Base-by-base conservation (phyloP, 2,888 invertebrate species). In the Leucozona laternaria region DNA sequence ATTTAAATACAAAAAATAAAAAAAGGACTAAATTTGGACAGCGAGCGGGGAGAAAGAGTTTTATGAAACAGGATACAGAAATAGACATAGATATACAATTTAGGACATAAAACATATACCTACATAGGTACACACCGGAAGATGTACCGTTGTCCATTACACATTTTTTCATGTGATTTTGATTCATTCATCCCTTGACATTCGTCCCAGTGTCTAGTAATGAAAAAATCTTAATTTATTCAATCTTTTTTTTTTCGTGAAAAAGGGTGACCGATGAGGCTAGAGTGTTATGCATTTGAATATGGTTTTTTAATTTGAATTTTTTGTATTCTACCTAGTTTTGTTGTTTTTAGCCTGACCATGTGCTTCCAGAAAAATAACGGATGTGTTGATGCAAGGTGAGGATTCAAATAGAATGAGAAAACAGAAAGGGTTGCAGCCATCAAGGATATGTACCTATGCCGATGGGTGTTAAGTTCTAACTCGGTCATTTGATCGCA, bases 61-160 rank as follows among this genome's bases (percentile, higher is more conserved):
- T 40, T 62, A 25, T 78, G 79, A 83, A 83, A 83, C 73, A 73
- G 73, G 79, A 83, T 83, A 79, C 28, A 34, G 7, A 40, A 7
- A 20, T 3, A 34, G 6, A 13, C 8, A 15, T 40, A 31, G 7
- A 31, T 2, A 45, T 8, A 17, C 48, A 68, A 50, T 53, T 53
- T 53, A 50, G 43, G 53, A 58, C 31, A 72, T 60, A 64, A 40
- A 58, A 77, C n/a, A 58, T 43, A 58, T 53, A 70, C n/a, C n/a
- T n/a, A n/a, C n/a, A n/a, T n/a, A n/a, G n/a, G n/a, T n/a, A n/a
- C 60, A 62, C 68, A 43, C 64, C 76, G 71, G 80, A 80, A 80
- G 80, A 81, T 72, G 76, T 77, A 72, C 84, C 84, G 84, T 77
- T 85, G 84, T 80, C 84, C 76, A 81, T 77, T 60, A 81, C 68